Percentiles rank a stretch among this genome's conserved stretches.
Evolutionary conservation across 2,797 vertebrate species (phyloP).

Genomic region (Threskiornis aethiopicus): DNA sequence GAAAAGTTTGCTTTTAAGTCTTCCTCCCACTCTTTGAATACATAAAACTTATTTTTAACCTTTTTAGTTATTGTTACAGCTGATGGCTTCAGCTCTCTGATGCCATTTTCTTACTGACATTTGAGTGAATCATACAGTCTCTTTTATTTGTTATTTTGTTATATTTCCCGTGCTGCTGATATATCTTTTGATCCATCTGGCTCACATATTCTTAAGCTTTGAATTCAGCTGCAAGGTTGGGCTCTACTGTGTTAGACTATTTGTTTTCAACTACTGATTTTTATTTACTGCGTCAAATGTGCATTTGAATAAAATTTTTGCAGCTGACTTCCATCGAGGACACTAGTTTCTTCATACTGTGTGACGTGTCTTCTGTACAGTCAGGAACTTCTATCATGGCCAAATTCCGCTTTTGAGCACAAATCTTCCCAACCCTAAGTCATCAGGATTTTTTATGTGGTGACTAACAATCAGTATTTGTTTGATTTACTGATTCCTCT

Average conservation of each 20-base stretch:
- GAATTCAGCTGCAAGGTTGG: background rate
- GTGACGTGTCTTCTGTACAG: background rate
- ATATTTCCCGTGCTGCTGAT: background rate
- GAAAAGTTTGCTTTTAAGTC: background rate
- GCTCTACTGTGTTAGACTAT: background rate
- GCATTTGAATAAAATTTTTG: background rate
- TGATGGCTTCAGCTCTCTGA: background rate
- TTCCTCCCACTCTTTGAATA: background rate
- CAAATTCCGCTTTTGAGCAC: background rate
- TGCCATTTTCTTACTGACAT: background rate
- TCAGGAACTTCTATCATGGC: background rate
- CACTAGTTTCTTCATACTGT: background rate
- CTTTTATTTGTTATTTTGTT: background rate
- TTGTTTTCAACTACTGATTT: background rate
- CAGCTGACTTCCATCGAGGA: background rate
- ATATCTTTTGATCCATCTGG: background rate
- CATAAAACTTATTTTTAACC: constrained; percentile 20
- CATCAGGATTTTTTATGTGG: background rate
- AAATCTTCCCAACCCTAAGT: background rate
- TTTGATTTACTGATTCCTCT: constrained; percentile 31
- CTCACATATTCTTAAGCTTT: background rate
- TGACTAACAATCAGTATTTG: constrained; percentile 36
- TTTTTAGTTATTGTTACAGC: constrained; percentile 4
- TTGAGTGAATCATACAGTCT: background rate
- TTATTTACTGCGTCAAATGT: background rate